Conservation (phyloP, 2,888 invertebrate species). For the Cordilura impudica region DNA sequence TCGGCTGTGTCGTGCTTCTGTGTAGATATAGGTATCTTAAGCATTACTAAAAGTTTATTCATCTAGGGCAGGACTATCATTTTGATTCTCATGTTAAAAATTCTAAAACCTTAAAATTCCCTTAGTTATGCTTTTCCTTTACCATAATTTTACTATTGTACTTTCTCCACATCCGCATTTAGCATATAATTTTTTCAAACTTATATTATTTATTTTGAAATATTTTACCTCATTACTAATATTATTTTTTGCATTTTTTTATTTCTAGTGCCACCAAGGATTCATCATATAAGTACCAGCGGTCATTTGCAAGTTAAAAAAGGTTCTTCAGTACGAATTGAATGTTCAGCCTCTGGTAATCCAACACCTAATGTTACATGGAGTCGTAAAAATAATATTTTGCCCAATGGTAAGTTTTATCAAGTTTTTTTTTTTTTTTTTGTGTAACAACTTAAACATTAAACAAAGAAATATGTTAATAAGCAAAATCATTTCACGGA, state of each 20-base stretch:
- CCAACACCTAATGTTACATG: constrained; percentile 89
- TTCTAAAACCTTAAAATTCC: too few relatives aligned
- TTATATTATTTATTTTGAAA: constrained; percentile 4
- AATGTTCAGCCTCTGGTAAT: constrained; percentile 87
- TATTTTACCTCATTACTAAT: constrained; percentile 23
- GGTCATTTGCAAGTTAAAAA: constrained; percentile 84
- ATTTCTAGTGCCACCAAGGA: constrained; percentile 82
- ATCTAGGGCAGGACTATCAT: too few relatives aligned
- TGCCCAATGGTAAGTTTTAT: constrained; percentile 77
- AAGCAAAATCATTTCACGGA: constrained; percentile 42
- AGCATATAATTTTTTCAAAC: too few relatives aligned
- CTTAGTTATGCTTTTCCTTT: too few relatives aligned
- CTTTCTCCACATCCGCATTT: too few relatives aligned
- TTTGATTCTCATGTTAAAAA: too few relatives aligned
- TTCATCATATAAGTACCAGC: constrained; percentile 82
- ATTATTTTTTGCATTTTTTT: constrained; percentile 23
- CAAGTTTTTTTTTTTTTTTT: neutral
- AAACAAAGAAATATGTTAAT: constrained; percentile 21
- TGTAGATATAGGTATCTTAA: too few relatives aligned
- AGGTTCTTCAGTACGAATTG: constrained; percentile 86
- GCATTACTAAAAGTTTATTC: too few relatives aligned
- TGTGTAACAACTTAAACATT: neutral
- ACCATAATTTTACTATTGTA: too few relatives aligned
- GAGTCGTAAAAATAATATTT: constrained; percentile 80
- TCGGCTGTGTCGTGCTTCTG: too few relatives aligned